These are phyloP conservation scores for Acrocera orbiculus DNA, from an alignment of 2,888 invertebrate species.

Conservation along the genomic window DNA sequence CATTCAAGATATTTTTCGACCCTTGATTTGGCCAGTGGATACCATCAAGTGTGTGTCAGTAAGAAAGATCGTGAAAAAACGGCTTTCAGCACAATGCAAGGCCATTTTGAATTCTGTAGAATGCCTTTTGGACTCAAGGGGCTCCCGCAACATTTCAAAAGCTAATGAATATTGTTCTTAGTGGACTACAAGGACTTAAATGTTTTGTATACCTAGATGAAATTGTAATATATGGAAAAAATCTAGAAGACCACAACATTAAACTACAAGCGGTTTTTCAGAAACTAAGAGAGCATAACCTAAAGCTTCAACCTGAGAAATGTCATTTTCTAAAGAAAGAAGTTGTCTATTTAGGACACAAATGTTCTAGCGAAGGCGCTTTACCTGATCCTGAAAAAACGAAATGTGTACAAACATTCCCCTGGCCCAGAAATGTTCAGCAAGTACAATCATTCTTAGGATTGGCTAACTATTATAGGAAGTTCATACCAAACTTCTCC, in stretches of 20 bases:
- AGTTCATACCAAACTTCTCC: background rate
- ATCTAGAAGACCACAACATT: slow-evolving; percentile 11
- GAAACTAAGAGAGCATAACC: slow-evolving; percentile 9
- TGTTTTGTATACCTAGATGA: slow-evolving; percentile 17
- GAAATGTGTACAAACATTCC: background rate
- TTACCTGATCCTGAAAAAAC: slow-evolving; percentile 11
- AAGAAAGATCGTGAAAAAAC: slow-evolving; percentile 17
- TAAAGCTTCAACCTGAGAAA: slow-evolving; percentile 15
- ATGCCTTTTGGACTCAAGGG: slow-evolving; percentile 26
- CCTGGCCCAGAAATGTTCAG: background rate
- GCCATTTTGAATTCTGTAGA: slow-evolving; percentile 19
- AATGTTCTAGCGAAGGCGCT: slow-evolving; percentile 12
- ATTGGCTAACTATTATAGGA: background rate
- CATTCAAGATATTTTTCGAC: slow-evolving; percentile 21
- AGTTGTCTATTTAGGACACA: slow-evolving; percentile 14
- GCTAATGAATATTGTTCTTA: slow-evolving; percentile 22
- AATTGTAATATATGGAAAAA: slow-evolving; percentile 15
- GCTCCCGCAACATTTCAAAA: slow-evolving; percentile 26
- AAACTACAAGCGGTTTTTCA: slow-evolving; percentile 12
- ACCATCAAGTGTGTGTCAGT: slow-evolving; percentile 19
- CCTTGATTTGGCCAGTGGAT: slow-evolving; percentile 22
- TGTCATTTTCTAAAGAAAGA: slow-evolving; percentile 14
- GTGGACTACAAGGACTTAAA: slow-evolving; percentile 17
- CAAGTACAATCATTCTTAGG: background rate
- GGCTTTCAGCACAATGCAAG: slow-evolving; percentile 19